phyloP scores from a whole-genome alignment of 2,797 vertebrate genomes.

The Gallinago nigripennis region DNA sequence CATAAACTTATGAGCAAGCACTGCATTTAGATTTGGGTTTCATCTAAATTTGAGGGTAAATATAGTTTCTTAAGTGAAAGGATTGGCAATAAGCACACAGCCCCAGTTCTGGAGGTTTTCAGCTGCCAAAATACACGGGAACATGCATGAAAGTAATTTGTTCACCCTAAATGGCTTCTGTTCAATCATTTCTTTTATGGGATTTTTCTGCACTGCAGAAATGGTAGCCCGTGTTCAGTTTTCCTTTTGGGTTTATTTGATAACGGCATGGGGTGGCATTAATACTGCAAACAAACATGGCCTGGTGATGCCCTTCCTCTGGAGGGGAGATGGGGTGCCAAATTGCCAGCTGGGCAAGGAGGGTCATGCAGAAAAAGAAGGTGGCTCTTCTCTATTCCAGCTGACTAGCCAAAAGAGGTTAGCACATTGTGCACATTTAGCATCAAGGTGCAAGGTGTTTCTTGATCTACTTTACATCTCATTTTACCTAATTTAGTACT shows the following conservation, averaged over 20 bases:
- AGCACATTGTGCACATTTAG: background rate
- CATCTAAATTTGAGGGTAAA: background rate
- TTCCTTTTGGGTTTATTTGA: background rate
- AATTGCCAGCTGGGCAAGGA: background rate
- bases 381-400: background rate
- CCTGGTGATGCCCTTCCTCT: background rate
- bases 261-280: fast-evolving
- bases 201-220: background rate
- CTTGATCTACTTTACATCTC: background rate
- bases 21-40: background rate
- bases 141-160: background rate
- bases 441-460: background rate
- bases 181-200: background rate
- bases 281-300: background rate
- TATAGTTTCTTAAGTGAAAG: background rate
- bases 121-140: background rate
- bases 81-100: background rate
- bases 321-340: background rate
- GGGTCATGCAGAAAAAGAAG: background rate
- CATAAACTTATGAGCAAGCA: background rate
- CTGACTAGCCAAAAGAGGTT: background rate
- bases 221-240: background rate
- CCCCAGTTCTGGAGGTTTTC: background rate
- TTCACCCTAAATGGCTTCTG: background rate
- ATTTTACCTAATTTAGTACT: background rate